A percentile compares a stretch with the other conserved stretches of the same genome.
phyloP scores from a whole-genome alignment of 1,140 invertebrate species.

The Amphibalanus amphitrite region DNA sequence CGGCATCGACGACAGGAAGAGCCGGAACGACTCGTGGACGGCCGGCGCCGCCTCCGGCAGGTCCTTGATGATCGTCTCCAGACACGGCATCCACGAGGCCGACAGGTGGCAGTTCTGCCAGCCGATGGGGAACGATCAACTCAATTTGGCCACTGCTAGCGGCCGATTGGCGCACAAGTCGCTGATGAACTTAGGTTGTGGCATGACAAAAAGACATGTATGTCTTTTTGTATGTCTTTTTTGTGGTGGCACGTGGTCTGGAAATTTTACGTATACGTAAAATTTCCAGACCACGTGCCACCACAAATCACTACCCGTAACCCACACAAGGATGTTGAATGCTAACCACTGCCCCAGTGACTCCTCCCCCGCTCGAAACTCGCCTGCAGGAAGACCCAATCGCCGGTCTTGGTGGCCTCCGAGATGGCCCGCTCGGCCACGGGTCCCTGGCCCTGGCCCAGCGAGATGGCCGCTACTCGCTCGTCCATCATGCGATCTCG shows the following conservation, averaged over 20 bases:
- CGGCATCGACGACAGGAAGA: constrained; percentile 37
- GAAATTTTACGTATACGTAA: too few species aligned
- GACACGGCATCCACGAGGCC: constrained; percentile 66
- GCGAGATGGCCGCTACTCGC: constrained; percentile 49
- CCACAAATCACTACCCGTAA: too few species aligned
- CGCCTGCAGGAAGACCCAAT: constrained; percentile 83
- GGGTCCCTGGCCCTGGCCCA: constrained; percentile 79
- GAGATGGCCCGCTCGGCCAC: constrained; percentile 72
- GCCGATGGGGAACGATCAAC: too few species aligned
- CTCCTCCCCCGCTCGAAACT: background rate
- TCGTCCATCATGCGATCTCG: background rate
- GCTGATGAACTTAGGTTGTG: too few species aligned
- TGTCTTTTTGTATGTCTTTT: too few species aligned
- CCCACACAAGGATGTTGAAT: too few species aligned
- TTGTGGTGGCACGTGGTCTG: too few species aligned
- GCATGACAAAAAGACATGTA: too few species aligned
- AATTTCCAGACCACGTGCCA: too few species aligned
- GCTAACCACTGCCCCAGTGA: too few species aligned
- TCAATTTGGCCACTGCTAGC: too few species aligned
- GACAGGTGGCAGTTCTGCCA: constrained; percentile 78
- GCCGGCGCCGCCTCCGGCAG: constrained; percentile 31
- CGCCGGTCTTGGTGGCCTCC: constrained; percentile 56
- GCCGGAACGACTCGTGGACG: constrained; percentile 29
- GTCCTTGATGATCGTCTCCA: constrained; percentile 66
- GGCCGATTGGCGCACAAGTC: too few species aligned